Percentiles rank a stretch among this genome's conserved stretches.
Conservation (phyloP, 30 jellyfish, hydroid and myxozoan species). For the Turritopsis dohrnii region DNA sequence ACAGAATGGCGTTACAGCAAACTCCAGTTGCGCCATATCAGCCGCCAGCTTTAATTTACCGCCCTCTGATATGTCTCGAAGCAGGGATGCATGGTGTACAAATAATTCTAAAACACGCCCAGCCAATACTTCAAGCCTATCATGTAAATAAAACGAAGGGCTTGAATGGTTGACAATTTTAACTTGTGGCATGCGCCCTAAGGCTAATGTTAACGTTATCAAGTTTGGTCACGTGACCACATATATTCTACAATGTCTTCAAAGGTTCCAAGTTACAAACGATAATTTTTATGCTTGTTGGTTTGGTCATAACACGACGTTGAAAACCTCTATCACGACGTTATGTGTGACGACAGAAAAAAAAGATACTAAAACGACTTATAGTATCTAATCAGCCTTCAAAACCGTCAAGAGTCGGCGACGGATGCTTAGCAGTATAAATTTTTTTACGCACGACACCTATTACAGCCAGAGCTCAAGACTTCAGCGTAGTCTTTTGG, state of each 20-base stretch:
- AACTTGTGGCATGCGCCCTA: not conserved
- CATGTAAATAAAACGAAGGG: not conserved
- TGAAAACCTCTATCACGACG: no score
- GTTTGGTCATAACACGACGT: no score
- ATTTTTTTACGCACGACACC: no score
- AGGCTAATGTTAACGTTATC: not conserved
- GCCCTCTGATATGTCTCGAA: constrained; percentile 67
- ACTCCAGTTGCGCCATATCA: constrained; percentile 89
- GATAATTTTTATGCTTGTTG: no score
- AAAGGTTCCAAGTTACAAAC: no score
- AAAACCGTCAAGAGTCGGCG: no score
- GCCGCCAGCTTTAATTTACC: constrained; percentile 84
- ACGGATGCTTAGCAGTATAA: no score
- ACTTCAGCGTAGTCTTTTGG: not conserved
- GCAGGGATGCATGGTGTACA: constrained; percentile 70
- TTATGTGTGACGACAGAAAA: no score
- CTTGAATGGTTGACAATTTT: not conserved
- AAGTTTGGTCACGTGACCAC: not conserved
- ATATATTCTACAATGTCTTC: not conserved
- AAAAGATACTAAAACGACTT: no score
- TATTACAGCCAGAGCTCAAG: not conserved
- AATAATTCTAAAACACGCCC: constrained; percentile 61
- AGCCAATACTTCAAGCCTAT: constrained; percentile 63
- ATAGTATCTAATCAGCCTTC: no score
- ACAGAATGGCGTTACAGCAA: constrained; percentile 84